Conservation (phyloP, 2,113 vertebrate species). For the Nettapus auritus region DNA sequence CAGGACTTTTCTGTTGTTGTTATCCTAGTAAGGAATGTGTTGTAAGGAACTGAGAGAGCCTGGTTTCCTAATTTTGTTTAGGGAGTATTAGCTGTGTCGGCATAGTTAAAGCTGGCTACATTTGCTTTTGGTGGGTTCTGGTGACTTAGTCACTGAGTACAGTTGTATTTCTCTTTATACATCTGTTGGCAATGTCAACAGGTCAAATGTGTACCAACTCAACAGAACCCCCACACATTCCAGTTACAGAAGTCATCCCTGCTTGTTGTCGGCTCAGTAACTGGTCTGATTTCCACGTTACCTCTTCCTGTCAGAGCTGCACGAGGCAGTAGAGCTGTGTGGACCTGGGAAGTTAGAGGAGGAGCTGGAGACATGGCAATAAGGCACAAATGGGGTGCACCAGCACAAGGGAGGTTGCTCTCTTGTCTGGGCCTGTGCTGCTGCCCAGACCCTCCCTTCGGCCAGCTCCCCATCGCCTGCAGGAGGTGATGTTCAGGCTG, state of each 20-base stretch:
- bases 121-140: neutral
- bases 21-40: fast-evolving
- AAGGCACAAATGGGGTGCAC: fast-evolving
- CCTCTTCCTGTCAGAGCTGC: neutral
- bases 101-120: neutral
- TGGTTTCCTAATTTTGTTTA: neutral
- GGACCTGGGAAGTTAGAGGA: neutral
- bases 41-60: neutral
- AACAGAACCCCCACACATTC: neutral
- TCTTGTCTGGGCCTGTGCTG: neutral
- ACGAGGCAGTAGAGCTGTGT: neutral
- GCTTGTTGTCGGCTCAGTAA: neutral
- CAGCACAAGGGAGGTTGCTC: neutral
- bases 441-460: neutral
- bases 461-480: fast-evolving
- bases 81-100: neutral
- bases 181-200: neutral
- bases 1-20: neutral
- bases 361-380: neutral
- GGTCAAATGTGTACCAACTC: neutral
- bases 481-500: neutral
- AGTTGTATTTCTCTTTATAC: neutral
- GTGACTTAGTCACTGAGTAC: too few species aligned
- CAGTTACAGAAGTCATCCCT: neutral
- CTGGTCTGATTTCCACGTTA: neutral